Evolutionary conservation across 2,888 invertebrate species (phyloP).

Genomic region (Cyclophora albipunctata): DNA sequence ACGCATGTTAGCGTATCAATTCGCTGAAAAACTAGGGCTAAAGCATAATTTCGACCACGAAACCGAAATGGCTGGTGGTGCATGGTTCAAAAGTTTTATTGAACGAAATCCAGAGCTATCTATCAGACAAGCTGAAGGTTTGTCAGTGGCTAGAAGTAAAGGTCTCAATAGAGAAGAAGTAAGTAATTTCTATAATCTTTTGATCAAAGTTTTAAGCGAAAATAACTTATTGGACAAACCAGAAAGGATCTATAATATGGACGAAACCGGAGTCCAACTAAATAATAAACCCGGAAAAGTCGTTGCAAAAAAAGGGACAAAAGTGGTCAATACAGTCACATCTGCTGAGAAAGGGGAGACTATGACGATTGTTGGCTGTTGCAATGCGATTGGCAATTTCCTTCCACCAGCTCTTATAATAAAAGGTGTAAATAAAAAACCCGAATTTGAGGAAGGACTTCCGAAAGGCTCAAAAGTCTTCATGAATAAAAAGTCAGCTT

Average conservation of each 20-base stretch:
- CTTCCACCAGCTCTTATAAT: constrained; percentile 14
- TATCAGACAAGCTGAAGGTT: too few relatives aligned
- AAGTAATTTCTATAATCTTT: constrained; percentile 8
- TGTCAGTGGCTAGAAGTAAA: too few relatives aligned
- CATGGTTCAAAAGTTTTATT: constrained; percentile 19
- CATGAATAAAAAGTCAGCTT: constrained; percentile 17
- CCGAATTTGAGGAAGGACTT: constrained; percentile 16
- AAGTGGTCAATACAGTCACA: constrained; percentile 27
- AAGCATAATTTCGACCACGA: constrained; percentile 24
- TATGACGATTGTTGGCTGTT: constrained; percentile 30
- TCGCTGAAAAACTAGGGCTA: constrained; percentile 22
- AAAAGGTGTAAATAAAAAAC: constrained; percentile 9
- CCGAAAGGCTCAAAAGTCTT: constrained; percentile 12
- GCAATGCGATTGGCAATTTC: constrained; percentile 31
- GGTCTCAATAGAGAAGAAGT: constrained; percentile 10
- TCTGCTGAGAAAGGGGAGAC: constrained; percentile 37
- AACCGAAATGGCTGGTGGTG: constrained; percentile 21
- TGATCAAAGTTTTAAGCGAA: constrained; percentile 7
- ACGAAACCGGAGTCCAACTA: constrained; percentile 17
- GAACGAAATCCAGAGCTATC: constrained; percentile 12
- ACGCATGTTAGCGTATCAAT: constrained; percentile 23
- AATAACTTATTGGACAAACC: constrained; percentile 11
- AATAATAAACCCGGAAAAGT: constrained; percentile 16
- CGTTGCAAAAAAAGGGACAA: constrained; percentile 15
- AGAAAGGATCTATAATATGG: constrained; percentile 15